Evolutionary conservation across 2,113 vertebrate genomes (phyloP).

Genomic region (Pterocles orientalis): DNA sequence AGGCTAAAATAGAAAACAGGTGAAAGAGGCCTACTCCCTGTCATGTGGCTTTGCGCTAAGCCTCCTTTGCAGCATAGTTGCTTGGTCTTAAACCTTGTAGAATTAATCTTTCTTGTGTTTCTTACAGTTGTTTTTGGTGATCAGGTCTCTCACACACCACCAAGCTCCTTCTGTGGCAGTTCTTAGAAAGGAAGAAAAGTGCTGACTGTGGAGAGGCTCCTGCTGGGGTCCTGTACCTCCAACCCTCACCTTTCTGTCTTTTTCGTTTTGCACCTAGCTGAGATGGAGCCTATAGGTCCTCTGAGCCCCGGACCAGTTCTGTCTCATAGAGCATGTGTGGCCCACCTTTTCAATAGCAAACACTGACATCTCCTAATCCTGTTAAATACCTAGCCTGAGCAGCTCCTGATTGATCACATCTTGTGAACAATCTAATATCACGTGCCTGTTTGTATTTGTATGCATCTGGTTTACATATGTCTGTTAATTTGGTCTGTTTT

Average conservation of each 20-base stretch:
- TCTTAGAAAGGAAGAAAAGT: background rate
- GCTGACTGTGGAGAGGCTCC: background rate
- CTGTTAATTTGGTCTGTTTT: background rate
- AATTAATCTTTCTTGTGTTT: background rate
- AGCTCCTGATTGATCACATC: background rate
- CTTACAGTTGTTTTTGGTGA: background rate
- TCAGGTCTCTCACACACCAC: background rate
- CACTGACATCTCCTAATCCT: background rate
- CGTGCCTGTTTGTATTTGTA: background rate
- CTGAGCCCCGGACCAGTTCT: background rate
- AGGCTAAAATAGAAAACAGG: slow-evolving; percentile 48
- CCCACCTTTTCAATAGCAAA: background rate
- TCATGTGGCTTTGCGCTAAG: background rate
- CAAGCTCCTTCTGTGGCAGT: background rate
- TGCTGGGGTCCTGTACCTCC: background rate
- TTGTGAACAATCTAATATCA: background rate
- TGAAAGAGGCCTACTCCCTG: background rate
- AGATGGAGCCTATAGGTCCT: background rate
- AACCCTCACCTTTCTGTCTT: background rate
- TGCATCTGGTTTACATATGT: background rate
- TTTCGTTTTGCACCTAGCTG: background rate
- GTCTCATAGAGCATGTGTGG: fast-evolving
- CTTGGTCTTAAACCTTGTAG: background rate
- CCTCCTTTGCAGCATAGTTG: background rate
- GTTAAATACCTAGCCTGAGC: background rate